A percentile compares a stretch with the other conserved stretches of the same genome.
Evolutionary conservation across 2,888 invertebrate species (phyloP).

Genomic region (Agrochola litura): DNA sequence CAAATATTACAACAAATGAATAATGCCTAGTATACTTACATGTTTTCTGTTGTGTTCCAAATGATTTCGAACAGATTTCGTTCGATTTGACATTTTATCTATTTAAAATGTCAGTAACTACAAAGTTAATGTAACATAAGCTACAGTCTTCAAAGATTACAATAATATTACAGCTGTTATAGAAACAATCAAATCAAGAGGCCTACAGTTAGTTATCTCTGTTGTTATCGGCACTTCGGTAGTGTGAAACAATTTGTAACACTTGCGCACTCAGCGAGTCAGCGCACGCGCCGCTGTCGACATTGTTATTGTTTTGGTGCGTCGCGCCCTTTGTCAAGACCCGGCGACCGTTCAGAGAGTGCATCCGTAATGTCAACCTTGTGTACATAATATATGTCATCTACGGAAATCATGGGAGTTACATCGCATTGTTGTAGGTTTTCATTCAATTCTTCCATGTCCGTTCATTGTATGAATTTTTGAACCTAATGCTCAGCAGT

Average conservation of each 20-base stretch:
- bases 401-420: slow-evolving; percentile 76
- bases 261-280: slow-evolving; percentile 82
- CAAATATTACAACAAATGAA: background rate
- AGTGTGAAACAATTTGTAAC: slow-evolving; percentile 77
- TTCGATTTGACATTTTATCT: background rate
- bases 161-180: background rate
- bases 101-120: background rate
- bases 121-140: background rate
- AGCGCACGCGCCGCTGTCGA: slow-evolving; percentile 81
- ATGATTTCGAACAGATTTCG: background rate
- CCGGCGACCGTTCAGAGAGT: slow-evolving; percentile 76
- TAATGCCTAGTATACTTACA: background rate
- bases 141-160: background rate
- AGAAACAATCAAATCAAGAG: slow-evolving; percentile 20
- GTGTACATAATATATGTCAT: slow-evolving; percentile 69
- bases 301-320: slow-evolving; percentile 85
- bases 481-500: background rate
- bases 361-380: slow-evolving; percentile 76
- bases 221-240: slow-evolving; percentile 46
- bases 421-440: slow-evolving; percentile 59
- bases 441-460: slow-evolving; percentile 51
- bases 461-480: slow-evolving; percentile 47
- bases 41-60: background rate
- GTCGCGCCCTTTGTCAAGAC: slow-evolving; percentile 79
- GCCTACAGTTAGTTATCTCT: slow-evolving; percentile 18